phyloP scores from a whole-genome alignment of 1,140 invertebrate species.

The Philotrypesis tridentata region DNA sequence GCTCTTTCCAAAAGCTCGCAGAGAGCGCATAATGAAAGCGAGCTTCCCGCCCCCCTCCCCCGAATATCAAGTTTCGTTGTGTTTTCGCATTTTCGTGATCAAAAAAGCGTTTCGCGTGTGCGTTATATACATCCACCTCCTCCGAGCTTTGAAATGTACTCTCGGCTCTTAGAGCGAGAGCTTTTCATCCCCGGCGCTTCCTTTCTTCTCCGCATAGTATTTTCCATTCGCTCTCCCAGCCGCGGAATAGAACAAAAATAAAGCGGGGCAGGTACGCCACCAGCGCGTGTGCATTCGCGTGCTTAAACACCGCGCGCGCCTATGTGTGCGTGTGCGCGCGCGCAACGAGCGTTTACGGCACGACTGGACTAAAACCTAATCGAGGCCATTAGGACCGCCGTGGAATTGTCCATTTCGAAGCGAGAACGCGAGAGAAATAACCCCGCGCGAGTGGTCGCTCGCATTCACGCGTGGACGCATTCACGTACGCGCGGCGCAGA shows the following conservation, averaged over 20 bases:
- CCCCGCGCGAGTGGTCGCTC: background rate
- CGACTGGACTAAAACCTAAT: background rate
- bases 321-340: too few species aligned
- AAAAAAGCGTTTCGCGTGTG: background rate
- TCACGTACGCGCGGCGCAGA: background rate
- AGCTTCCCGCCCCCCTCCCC: too few species aligned
- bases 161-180: too few species aligned
- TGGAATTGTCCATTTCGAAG: conserved; percentile 1
- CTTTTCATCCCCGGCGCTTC: background rate
- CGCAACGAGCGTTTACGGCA: too few species aligned
- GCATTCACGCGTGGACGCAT: background rate
- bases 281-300: too few species aligned
- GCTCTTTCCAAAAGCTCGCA: background rate
- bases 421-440: conserved; percentile 9
- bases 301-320: too few species aligned
- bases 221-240: background rate
- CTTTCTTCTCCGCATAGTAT: background rate
- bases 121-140: too few species aligned
- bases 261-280: too few species aligned
- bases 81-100: background rate
- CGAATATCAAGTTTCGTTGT: background rate
- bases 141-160: too few species aligned
- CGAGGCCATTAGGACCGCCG: background rate
- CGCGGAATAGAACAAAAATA: background rate
- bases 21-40: background rate